Evolutionary conservation across 1,140 invertebrate genomes (phyloP).

Genomic region (Schmidtea mediterranea): DNA sequence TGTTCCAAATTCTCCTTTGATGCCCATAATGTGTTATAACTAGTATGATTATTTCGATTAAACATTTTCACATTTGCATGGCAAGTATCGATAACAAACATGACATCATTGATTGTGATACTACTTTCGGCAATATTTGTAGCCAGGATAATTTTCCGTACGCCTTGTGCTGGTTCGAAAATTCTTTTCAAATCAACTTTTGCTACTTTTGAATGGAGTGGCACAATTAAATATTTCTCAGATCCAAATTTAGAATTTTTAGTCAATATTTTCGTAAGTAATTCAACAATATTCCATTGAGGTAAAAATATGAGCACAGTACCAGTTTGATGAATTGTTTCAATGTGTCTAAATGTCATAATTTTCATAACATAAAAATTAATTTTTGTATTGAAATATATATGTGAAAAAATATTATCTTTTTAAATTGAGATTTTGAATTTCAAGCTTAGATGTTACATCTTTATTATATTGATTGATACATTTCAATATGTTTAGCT

Average conservation of each 20-base stretch:
- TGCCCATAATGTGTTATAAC: conserved; percentile 30
- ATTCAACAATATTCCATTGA: conserved; percentile 45
- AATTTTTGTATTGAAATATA: too few species aligned
- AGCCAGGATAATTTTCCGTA: conserved; percentile 29
- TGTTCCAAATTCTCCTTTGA: conserved; percentile 37
- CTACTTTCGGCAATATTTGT: conserved; percentile 32
- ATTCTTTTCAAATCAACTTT: conserved; percentile 24
- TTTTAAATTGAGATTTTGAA: too few species aligned
- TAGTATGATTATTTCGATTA: conserved; percentile 29
- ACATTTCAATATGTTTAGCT: too few species aligned
- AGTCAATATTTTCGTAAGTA: conserved; percentile 54
- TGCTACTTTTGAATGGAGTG: conserved; percentile 27
- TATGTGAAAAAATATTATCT: too few species aligned
- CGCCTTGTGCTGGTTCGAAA: conserved; percentile 23
- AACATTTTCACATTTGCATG: conserved; percentile 27
- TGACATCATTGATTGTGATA: conserved; percentile 28
- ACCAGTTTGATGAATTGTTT: conserved; percentile 40
- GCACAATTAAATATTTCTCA: conserved; percentile 18
- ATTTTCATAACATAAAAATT: too few species aligned
- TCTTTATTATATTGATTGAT: too few species aligned
- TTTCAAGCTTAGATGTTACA: too few species aligned
- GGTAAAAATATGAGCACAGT: conserved; percentile 24
- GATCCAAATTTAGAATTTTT: conserved; percentile 44
- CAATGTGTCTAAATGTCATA: conserved; percentile 49
- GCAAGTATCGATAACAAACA: conserved; percentile 27